Evolutionary conservation across 2,888 invertebrate species (phyloP).

Genomic region (Oxycera nigricornis): DNA sequence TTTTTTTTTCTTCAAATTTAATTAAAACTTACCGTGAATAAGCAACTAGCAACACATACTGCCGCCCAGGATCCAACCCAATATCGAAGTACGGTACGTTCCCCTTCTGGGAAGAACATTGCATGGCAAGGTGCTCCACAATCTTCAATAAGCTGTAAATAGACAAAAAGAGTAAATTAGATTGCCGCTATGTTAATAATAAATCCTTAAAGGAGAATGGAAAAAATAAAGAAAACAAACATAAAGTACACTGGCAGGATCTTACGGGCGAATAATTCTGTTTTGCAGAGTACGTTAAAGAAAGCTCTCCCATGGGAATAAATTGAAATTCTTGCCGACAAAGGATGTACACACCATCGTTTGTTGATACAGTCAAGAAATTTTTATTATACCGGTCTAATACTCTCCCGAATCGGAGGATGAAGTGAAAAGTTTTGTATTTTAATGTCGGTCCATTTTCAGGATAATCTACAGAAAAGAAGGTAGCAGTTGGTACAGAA

Average conservation of each 20-base stretch:
- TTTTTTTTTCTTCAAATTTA: constrained; percentile 5
- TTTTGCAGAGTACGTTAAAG: background rate
- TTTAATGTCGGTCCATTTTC: no score
- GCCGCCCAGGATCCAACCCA: constrained; percentile 97
- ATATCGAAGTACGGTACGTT: constrained; percentile 81
- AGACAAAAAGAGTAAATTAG: constrained; percentile 40
- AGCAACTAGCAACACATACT: constrained; percentile 86
- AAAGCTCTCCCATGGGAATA: background rate
- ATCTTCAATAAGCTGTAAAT: constrained; percentile 65
- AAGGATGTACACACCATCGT: background rate
- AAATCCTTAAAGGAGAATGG: background rate
- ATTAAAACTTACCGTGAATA: constrained; percentile 73
- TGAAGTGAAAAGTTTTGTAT: no score
- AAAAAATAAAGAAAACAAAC: background rate
- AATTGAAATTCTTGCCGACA: constrained; percentile 3
- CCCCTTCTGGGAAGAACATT: constrained; percentile 87
- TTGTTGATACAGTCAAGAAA: constrained; percentile 3
- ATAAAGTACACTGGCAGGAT: no score
- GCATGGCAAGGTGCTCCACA: constrained; percentile 92
- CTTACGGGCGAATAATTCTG: background rate
- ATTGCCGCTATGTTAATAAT: background rate
- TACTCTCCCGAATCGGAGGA: no score
- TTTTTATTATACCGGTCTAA: constrained; percentile 17
- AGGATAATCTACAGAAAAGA: no score
- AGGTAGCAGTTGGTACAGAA: no score